Evolutionary conservation across 92 coral and sea anemone genomes (phyloP), one percentile per base, ranked within the genome.

Genomic region (Metridium senile): DNA sequence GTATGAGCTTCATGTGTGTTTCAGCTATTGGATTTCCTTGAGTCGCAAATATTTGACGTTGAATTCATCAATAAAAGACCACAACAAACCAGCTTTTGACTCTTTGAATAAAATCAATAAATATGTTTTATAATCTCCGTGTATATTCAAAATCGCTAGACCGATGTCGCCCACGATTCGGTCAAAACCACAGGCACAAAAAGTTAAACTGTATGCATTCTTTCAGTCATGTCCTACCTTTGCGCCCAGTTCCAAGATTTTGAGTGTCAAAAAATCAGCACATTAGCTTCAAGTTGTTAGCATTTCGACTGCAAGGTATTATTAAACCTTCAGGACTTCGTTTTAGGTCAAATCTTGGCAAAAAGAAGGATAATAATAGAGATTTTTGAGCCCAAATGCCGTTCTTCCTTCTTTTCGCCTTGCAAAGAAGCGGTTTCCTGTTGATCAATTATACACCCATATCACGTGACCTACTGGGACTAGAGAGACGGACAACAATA

Each of bases 391-490:
- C 34, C 54, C 10, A 33, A 31, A 20, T 57, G 33, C 11, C 29
- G 20, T 34, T 35, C 68, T 73, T 73, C 68, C 78, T 39, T 58
- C 78, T 57, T 49, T 33, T 33, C 52, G 31, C 31, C 19, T 39
- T 73, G 22, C 59, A 73, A 21, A 26, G 53, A 45, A 58, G 78
- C 68, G 67, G 78, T 73, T 72, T 73, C 78, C 78, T 73, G 78
- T 73, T 58, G 67, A 79, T n/a, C n/a, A 59, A 74, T 56, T 31
- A 79, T 71, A 82, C 90, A 82, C 90, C 87, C 84, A 81, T 82
- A 66, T 86, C 90, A 86, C 90, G 87, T 86, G 90, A 77, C 53
- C 1, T 71, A 35, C 30, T 68, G 53, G 72, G n/a, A 34, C 46
- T 11, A 21, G 29, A 32, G 17, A 33, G 0, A 32, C 69, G 39